Evolutionary conservation across 2,797 vertebrate genomes (phyloP).

Genomic region (Hafferia zeledoni): DNA sequence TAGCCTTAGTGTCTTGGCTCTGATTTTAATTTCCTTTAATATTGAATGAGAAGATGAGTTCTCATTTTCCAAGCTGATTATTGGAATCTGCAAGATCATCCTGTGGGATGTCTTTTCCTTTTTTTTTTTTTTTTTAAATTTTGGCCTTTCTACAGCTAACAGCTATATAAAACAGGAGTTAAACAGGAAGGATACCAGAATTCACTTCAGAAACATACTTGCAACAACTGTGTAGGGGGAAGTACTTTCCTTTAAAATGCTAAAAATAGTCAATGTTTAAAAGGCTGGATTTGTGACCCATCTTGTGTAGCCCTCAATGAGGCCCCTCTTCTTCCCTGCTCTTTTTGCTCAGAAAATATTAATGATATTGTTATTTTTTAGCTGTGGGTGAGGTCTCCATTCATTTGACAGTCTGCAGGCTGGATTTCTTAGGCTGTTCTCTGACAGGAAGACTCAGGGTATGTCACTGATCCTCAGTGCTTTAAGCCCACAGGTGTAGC

Average conservation of each 20-base stretch:
- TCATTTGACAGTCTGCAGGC: neutral
- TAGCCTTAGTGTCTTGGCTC: slow-evolving; percentile 61
- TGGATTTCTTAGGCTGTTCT: neutral
- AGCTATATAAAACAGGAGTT: neutral
- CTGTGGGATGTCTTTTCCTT: neutral
- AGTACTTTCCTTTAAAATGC: slow-evolving; percentile 3
- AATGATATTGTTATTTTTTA: neutral
- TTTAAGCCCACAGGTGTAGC: neutral
- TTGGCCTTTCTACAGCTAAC: neutral
- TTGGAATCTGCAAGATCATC: slow-evolving; percentile 43
- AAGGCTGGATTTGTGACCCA: neutral
- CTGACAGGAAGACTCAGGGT: neutral
- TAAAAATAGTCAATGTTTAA: neutral
- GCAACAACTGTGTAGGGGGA: neutral
- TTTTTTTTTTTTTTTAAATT: neutral
- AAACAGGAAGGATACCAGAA: neutral
- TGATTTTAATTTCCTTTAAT: slow-evolving; percentile 65
- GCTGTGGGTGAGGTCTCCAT: neutral
- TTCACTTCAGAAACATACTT: neutral
- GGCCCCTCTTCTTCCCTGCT: neutral
- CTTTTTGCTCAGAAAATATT: neutral
- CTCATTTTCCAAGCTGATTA: slow-evolving; percentile 50
- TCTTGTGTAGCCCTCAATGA: neutral
- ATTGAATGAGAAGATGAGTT: slow-evolving; percentile 59
- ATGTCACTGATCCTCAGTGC: neutral